Evolutionary conservation across 1,140 invertebrate species (phyloP), one percentile per base, ranked within the genome.

Genomic region (Sipha flava): DNA sequence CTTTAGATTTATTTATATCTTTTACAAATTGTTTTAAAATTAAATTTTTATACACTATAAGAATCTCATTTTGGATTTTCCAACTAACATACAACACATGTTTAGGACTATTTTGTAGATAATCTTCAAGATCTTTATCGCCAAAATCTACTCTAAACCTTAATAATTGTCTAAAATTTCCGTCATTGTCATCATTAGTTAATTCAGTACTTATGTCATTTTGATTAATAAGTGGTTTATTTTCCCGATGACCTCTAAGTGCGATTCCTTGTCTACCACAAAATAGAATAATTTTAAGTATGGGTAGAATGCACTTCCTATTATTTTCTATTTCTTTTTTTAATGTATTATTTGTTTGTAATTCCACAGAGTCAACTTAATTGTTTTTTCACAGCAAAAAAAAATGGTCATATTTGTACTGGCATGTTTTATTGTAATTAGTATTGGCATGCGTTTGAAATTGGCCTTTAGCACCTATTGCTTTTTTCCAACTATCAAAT

Each of bases 121-220:
- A 64, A 54, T 80, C 79, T 80, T 81, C 52, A 62, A 83, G 83
- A 80, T 82, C 81, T 34, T 81, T 81, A 80, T 83, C 80, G 26
- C 80, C 83, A 70, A 79, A 75, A 34, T 83, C 72, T 49, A 68
- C 47, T 80, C 80, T 43, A 49, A 80, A 83, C 43, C 81, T 66
- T 37, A 84, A 80, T 6, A 83, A 75, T 45, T 81, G 80, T 80
- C 82, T 72, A 49, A 83, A 83, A 79, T 83, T 83, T 52, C 81
- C 81, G 66, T 83, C 75, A 52, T 82, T 83, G 72, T 80, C 34
- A 37, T n/a, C 52, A 21, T n/a, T 40, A 66, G 18, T 7, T 40
- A 21, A n/a, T 12, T 66, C 21, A 40, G 81, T 82, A 77, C 70
- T 77, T 59, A 64, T 70, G 43, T 79, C 26, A 45, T 79, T 79